A percentile compares a stretch with the other conserved stretches of the same genome.
Evolutionary conservation across 2,113 vertebrate genomes (phyloP).

Genomic region (Panurus biarmicus): DNA sequence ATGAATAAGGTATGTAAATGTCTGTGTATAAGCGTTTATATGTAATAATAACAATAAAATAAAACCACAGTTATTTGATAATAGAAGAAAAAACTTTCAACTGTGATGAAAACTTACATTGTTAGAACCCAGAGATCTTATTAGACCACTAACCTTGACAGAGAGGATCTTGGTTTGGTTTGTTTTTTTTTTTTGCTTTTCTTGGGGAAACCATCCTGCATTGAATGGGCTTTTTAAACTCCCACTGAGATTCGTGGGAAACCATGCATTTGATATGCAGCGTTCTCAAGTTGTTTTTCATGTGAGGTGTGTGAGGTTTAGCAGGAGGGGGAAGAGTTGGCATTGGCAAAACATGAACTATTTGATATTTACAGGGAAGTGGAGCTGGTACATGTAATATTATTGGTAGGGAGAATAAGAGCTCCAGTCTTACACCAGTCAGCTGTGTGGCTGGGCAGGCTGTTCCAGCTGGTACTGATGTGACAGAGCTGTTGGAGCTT

Average conservation of each 20-base stretch:
- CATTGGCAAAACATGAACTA: background rate
- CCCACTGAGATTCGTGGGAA: background rate
- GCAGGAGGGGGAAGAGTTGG: background rate
- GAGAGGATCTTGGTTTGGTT: background rate
- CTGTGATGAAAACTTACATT: background rate
- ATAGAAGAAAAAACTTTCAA: background rate
- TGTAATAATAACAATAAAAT: background rate
- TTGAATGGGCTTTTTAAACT: background rate
- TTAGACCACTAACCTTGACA: background rate
- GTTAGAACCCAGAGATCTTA: background rate
- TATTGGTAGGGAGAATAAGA: background rate
- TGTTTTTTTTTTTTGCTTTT: background rate
- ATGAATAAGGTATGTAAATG: background rate
- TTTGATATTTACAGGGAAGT: background rate
- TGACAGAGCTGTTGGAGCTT: background rate
- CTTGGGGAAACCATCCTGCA: background rate
- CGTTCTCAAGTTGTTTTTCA: background rate
- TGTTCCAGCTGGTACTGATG: background rate
- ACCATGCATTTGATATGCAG: background rate
- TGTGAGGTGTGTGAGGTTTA: background rate
- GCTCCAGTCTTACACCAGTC: background rate
- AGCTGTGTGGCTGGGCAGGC: background rate
- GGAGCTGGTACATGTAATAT: background rate
- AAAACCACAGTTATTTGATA: background rate
- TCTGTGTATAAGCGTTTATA: background rate